Conservation (phyloP, 2,888 invertebrate species). For the Eledona agricola region DNA sequence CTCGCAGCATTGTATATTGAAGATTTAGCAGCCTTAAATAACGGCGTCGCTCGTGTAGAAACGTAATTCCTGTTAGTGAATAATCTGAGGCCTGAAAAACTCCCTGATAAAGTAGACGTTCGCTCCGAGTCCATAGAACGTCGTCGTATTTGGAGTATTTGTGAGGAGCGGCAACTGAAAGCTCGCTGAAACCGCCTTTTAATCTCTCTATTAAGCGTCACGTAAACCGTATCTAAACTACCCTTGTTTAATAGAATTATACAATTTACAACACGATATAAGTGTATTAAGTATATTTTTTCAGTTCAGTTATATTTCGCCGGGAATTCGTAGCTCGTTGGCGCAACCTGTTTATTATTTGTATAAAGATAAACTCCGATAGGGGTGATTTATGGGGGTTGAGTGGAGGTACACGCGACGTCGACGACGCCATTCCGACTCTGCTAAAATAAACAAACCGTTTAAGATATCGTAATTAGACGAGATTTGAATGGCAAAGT, state of each 20-base stretch:
- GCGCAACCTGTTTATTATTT: constrained; percentile 61
- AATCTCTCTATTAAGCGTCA: constrained; percentile 57
- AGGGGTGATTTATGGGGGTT: constrained; percentile 54
- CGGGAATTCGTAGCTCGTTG: constrained; percentile 54
- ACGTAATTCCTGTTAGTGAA: too few relatives aligned
- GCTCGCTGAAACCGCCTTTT: neutral
- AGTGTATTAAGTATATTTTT: constrained; percentile 52
- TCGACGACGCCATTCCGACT: constrained; percentile 43
- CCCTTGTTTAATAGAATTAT: constrained; percentile 61
- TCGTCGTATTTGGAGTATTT: too few relatives aligned
- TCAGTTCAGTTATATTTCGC: constrained; percentile 46
- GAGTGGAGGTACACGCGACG: constrained; percentile 50
- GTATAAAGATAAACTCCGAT: constrained; percentile 58
- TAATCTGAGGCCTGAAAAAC: too few relatives aligned
- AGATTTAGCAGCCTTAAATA: too few relatives aligned
- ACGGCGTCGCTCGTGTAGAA: too few relatives aligned
- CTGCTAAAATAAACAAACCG: constrained; percentile 46
- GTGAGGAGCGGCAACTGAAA: too few relatives aligned
- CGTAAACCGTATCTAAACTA: constrained; percentile 59
- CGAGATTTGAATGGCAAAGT: constrained; percentile 29
- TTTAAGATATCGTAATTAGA: constrained; percentile 35
- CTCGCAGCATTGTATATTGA: too few relatives aligned
- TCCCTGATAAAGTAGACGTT: too few relatives aligned
- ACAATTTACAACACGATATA: constrained; percentile 60
- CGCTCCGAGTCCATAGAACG: too few relatives aligned